A percentile compares a stretch with the other conserved stretches of the same genome.
Conservation (phyloP, 2,888 invertebrate species). For the Tetragnatha montana region DNA sequence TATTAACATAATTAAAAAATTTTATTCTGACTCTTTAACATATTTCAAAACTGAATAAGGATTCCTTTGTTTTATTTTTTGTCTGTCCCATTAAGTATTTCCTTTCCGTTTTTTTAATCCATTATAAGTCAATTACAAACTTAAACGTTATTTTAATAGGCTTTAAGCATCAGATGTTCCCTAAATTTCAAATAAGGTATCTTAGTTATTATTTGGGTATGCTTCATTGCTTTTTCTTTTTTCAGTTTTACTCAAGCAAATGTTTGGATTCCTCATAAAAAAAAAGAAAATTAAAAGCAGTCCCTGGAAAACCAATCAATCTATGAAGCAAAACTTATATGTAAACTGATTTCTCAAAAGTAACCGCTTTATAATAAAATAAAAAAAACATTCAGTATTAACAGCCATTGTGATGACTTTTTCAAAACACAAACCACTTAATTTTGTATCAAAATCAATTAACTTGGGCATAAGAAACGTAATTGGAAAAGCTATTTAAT, state of each 20-base stretch:
- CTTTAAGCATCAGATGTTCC: too few relatives aligned
- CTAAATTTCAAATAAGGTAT: too few relatives aligned
- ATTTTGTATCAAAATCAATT: neutral
- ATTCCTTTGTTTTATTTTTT: neutral
- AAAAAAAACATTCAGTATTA: neutral
- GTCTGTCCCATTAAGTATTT: neutral
- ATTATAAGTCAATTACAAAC: neutral
- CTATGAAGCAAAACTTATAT: neutral
- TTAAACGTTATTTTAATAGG: neutral
- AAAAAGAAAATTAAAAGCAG: neutral
- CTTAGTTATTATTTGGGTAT: too few relatives aligned
- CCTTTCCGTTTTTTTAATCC: neutral
- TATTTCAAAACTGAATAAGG: neutral
- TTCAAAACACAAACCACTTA: neutral
- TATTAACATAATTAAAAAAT: neutral
- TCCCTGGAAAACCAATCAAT: neutral
- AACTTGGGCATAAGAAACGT: neutral
- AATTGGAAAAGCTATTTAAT: neutral
- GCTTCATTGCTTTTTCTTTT: neutral
- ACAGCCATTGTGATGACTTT: neutral
- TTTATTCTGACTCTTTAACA: neutral
- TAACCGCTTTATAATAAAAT: neutral
- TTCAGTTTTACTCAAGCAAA: neutral
- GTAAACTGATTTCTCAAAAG: neutral
- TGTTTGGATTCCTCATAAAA: neutral